These are phyloP conservation scores for Pyrrhosoma nymphula DNA, from an alignment of 2,888 invertebrate species.

Conservation along the genomic window DNA sequence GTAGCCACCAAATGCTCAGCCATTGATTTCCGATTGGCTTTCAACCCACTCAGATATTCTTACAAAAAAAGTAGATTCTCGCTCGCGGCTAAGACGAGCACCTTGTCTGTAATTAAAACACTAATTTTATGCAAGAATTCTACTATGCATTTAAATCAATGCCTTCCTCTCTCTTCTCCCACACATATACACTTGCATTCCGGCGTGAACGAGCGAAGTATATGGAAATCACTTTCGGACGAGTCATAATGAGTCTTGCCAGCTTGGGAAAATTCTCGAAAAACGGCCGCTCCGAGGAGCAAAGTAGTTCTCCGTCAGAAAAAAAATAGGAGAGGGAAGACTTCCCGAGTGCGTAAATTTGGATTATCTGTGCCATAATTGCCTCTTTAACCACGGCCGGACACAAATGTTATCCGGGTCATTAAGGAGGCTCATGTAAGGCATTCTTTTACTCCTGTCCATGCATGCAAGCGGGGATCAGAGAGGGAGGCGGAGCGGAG, in stretches of 20 bases:
- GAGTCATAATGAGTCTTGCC: neutral
- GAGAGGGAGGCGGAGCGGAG: neutral
- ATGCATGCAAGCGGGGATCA: neutral
- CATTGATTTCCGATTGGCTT: neutral
- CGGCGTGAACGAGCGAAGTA: too few relatives aligned
- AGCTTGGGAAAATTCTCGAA: neutral
- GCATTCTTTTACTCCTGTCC: conserved; percentile 40
- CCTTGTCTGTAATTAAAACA: neutral
- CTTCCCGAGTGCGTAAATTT: conserved; percentile 26
- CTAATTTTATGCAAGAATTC: neutral
- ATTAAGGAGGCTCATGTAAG: conserved; percentile 51
- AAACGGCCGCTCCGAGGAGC: too few relatives aligned
- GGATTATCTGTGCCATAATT: conserved; percentile 40
- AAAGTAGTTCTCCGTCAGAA: neutral
- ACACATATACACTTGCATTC: neutral
- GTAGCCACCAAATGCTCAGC: neutral
- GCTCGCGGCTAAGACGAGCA: neutral
- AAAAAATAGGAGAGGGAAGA: neutral
- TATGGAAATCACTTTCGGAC: neutral
- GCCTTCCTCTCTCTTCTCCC: neutral
- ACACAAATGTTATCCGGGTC: conserved; percentile 54
- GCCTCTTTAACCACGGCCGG: conserved; percentile 46
- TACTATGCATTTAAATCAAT: neutral
- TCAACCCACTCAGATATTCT: neutral
- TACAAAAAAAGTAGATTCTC: neutral